These are phyloP conservation scores for Promerops cafer DNA, from an alignment of 2,113 vertebrate genomes.

Conservation along the genomic window DNA sequence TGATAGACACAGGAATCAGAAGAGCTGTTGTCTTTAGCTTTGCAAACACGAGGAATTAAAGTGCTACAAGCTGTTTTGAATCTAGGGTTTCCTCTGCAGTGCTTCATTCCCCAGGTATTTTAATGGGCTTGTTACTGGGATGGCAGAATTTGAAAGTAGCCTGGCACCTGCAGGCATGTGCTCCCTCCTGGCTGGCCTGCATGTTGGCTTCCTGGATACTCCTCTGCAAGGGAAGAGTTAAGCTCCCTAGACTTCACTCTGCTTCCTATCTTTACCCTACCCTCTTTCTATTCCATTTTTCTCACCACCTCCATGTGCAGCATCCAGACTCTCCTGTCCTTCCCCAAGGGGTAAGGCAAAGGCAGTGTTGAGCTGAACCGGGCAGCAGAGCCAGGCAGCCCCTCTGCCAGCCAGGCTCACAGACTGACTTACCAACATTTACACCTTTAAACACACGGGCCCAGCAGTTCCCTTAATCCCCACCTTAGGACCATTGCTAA, in stretches of 20 bases:
- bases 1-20: background rate
- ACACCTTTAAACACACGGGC: background rate
- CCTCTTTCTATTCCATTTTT: background rate
- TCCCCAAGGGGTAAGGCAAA: background rate
- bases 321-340: background rate
- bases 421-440: background rate
- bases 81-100: background rate
- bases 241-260: background rate
- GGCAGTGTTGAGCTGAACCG: rapidly evolving
- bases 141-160: background rate
- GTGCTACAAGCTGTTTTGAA: background rate
- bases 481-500: background rate
- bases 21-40: background rate
- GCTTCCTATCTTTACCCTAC: background rate
- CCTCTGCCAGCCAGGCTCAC: background rate
- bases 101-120: background rate
- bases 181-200: background rate
- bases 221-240: background rate
- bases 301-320: background rate
- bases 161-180: rapidly evolving
- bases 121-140: rapidly evolving
- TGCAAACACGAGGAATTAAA: background rate
- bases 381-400: background rate
- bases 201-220: background rate
- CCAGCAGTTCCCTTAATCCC: background rate